phyloP scores from a whole-genome alignment of 2,797 vertebrate genomes.

The Tarsius wallacei region DNA sequence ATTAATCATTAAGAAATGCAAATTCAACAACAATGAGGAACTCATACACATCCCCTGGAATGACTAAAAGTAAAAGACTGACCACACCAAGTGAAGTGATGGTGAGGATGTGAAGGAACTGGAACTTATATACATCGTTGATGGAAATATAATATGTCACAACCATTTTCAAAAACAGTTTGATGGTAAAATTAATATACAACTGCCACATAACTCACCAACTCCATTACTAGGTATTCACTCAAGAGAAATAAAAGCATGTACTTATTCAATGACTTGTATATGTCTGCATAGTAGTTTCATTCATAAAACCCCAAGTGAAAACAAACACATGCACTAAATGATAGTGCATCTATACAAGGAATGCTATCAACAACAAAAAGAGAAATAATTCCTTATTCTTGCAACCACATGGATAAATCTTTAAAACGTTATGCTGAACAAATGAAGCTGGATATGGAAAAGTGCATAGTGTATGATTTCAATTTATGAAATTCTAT shows the following conservation, averaged over 20 bases:
- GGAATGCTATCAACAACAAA: slow-evolving; percentile 26
- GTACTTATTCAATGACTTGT: neutral
- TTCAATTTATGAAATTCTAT: neutral
- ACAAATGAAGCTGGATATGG: neutral
- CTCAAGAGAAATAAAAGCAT: neutral
- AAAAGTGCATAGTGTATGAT: neutral
- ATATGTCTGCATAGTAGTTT: neutral
- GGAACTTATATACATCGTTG: neutral
- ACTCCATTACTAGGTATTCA: neutral
- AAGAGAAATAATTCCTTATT: neutral
- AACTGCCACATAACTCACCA: neutral
- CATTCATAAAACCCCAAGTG: neutral
- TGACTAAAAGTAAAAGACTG: neutral
- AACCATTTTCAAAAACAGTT: neutral
- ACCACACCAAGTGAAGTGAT: neutral
- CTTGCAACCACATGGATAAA: neutral
- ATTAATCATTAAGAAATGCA: neutral
- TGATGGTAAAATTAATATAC: neutral
- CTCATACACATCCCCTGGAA: neutral
- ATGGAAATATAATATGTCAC: neutral
- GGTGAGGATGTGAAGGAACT: neutral
- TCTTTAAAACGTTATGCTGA: neutral
- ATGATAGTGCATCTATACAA: neutral
- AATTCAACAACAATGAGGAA: neutral
- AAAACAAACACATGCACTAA: neutral